phyloP scores from a whole-genome alignment of 2,113 vertebrate genomes.

The Podiceps cristatus region DNA sequence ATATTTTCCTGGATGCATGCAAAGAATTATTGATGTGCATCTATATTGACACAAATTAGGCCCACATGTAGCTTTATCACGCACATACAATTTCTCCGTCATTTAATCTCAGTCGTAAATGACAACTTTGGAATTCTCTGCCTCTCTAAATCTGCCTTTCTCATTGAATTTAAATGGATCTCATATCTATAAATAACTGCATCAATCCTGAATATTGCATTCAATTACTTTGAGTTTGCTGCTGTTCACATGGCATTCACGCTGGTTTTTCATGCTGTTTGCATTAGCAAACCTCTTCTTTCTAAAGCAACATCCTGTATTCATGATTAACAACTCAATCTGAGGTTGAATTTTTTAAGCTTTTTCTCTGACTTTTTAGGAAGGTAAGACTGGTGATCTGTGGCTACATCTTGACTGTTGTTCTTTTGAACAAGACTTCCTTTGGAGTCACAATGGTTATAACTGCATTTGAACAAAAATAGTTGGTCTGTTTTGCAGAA shows the following conservation, averaged over 20 bases:
- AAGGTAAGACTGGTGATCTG: background rate
- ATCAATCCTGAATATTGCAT: conserved; percentile 20
- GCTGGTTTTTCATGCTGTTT: conserved; percentile 31
- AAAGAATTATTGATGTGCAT: background rate
- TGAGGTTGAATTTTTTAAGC: background rate
- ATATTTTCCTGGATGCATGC: background rate
- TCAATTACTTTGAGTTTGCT: conserved; percentile 28
- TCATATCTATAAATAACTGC: conserved; percentile 67
- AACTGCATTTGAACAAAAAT: background rate
- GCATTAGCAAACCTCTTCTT: conserved; percentile 30
- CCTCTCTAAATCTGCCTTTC: conserved; percentile 61
- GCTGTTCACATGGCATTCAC: background rate
- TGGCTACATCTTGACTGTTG: background rate
- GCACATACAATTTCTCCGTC: conserved; percentile 41
- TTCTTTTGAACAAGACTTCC: background rate
- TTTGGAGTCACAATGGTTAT: background rate
- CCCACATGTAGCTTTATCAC: conserved; percentile 43
- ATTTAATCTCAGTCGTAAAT: conserved; percentile 38
- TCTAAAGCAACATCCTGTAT: background rate
- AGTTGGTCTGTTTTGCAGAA: background rate
- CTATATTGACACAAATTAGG: conserved; percentile 34
- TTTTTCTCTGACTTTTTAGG: background rate
- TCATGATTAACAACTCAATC: background rate
- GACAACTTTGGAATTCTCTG: conserved; percentile 44
- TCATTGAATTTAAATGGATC: conserved; percentile 65